phyloP scores from a whole-genome alignment of 2,113 vertebrate genomes.

The Sebastes fasciatus region DNA sequence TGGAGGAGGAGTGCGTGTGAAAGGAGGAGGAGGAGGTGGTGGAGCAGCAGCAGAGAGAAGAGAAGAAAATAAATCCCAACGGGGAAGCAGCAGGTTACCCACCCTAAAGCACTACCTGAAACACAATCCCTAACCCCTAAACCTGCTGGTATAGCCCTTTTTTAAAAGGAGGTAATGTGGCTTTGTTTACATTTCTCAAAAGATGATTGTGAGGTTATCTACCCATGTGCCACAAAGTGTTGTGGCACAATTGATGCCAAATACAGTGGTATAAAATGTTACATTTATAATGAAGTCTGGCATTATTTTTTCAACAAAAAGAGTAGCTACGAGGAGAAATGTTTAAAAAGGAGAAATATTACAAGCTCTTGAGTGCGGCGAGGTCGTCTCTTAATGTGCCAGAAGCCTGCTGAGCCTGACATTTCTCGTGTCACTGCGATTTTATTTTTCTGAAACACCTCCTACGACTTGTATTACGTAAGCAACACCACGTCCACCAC shows the following conservation, averaged over 20 bases:
- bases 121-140: constrained; percentile 34
- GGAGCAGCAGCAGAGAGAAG: constrained; percentile 75
- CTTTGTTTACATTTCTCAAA: constrained; percentile 18
- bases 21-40: constrained; percentile 58
- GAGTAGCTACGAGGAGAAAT: not conserved
- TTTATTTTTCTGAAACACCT: constrained; percentile 41
- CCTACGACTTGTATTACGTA: constrained; percentile 58
- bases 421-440: constrained; percentile 49
- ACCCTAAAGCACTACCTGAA: constrained; percentile 82
- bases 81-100: constrained; percentile 83
- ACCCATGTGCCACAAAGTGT: not conserved
- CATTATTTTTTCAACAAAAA: not conserved
- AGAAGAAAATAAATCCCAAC: constrained; percentile 77
- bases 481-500: constrained; percentile 47
- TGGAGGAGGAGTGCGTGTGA: constrained; percentile 29
- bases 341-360: not conserved
- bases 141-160: not conserved
- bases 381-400: constrained; percentile 33
- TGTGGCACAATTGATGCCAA: not conserved
- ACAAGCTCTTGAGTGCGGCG: constrained; percentile 17
- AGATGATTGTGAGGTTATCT: not conserved
- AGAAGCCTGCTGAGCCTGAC: constrained; percentile 53
- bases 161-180: not conserved
- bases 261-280: constrained; percentile 7
- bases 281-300: not conserved